Evolutionary conservation across 2,888 invertebrate species (phyloP), one percentile per base, ranked within the genome.

Genomic region (Emmelina monodactyla): DNA sequence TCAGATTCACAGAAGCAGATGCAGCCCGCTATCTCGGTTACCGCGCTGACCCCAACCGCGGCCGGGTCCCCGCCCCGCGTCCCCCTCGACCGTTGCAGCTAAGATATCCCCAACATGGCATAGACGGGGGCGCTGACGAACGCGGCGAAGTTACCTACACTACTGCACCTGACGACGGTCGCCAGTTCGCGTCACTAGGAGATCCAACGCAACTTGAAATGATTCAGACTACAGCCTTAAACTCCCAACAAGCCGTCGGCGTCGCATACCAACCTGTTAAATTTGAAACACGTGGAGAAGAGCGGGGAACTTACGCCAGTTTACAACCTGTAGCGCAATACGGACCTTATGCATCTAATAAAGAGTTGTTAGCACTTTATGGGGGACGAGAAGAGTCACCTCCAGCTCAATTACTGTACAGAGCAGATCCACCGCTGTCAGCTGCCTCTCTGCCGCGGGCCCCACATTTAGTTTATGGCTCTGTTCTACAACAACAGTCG

Each of bases 391-490:
- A 81, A 41, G 75, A 82, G 38, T 82, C 83, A 12, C 83, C 84
- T 3, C 83, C 85, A 1, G 72, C 73, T 2, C 79, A 82, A 47
- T 73, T 85, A 38, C 70, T 86, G 52, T 86, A 85, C 58, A 84
- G 86, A 44, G 80, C 80, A 39, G 88, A 88, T 58, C 88, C 88
- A n/a, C 86, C 86, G 31, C 66, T 88, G 33, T 83, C 85, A 0
- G 85, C 87, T 0, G 83, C 86, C 1, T 82, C 81, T n/a, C 66
- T 85, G 44, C 53, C 60, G 42, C 81, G 82, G 34, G 78, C 73
- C 25, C 72, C 83, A 25, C 76, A 75, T 51, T 68, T 80, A n/a
- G 68, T 79, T 2, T 81, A 72, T 61, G 69, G 69, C 44, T 64
- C 71, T 31, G 68, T 72, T 44, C 69, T 65, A 50, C 68, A 68